phyloP scores from a whole-genome alignment of 2,888 invertebrate species.

The Tineola bisselliella region DNA sequence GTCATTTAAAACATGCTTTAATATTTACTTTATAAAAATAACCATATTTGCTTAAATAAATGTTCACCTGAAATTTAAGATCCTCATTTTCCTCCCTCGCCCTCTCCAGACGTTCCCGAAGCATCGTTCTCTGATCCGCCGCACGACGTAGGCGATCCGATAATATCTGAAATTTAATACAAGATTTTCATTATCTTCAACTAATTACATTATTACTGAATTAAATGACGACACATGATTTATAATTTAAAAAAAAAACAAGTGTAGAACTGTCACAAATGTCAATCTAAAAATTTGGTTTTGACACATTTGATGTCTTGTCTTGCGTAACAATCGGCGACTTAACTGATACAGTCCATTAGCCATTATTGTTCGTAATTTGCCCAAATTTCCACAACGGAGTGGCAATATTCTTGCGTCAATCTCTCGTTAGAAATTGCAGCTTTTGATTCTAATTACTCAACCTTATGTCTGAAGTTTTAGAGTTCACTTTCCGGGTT shows the following conservation, averaged over 20 bases:
- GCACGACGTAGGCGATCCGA: slow-evolving; percentile 76
- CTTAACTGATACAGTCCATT: slow-evolving; percentile 41
- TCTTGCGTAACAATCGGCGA: not conserved
- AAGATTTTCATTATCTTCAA: too few species aligned
- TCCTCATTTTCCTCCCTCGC: slow-evolving; percentile 83
- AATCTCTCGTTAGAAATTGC: slow-evolving; percentile 24
- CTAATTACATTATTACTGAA: too few species aligned
- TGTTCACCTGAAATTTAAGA: slow-evolving; percentile 78
- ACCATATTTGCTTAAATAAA: not conserved
- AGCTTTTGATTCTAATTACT: not conserved
- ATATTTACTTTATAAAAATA: not conserved
- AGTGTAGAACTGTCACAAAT: not conserved
- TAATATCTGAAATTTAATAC: slow-evolving; percentile 68
- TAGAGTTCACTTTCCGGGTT: too few species aligned
- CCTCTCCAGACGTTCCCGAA: slow-evolving; percentile 76
- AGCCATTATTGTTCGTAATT: slow-evolving; percentile 42
- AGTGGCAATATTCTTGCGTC: slow-evolving; percentile 22
- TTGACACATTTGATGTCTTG: not conserved
- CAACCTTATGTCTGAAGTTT: not conserved
- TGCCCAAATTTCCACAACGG: slow-evolving; percentile 34
- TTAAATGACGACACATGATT: too few species aligned
- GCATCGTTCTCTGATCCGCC: slow-evolving; percentile 71
- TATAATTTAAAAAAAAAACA: too few species aligned
- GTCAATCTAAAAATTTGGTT: not conserved
- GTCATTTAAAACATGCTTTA: not conserved